A percentile compares a stretch with the other conserved stretches of the same genome.
These are phyloP conservation scores for Cuculus canorus DNA, from an alignment of 2,797 vertebrate species.

Conservation along the genomic window DNA sequence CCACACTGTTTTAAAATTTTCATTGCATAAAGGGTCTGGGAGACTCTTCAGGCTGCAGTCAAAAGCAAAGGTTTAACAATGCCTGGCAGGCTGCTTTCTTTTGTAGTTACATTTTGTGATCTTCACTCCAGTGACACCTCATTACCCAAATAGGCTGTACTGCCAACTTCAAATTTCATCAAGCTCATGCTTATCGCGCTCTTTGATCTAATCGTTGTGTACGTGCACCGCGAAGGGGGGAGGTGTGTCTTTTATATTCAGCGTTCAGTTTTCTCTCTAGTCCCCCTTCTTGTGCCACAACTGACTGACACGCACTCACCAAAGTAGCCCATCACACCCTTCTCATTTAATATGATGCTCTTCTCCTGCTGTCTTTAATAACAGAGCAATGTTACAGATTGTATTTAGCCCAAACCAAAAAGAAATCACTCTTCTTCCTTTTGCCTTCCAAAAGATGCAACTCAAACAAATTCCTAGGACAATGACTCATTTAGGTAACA, in stretches of 20 bases:
- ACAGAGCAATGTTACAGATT: neutral
- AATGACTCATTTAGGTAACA: neutral
- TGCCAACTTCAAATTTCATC: constrained; percentile 12
- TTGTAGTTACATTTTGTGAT: constrained; percentile 37
- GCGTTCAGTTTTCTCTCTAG: neutral
- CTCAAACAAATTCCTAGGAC: neutral
- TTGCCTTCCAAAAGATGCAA: neutral
- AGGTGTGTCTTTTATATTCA: neutral
- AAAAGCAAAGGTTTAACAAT: constrained; percentile 32
- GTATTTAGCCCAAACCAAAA: neutral
- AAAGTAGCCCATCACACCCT: neutral
- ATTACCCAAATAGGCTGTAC: constrained; percentile 23
- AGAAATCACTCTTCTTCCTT: neutral
- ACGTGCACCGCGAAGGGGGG: neutral
- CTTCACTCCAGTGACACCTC: constrained; percentile 7
- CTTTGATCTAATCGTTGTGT: constrained; percentile 25
- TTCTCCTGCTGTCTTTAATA: neutral
- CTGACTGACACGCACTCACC: neutral
- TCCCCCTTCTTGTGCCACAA: neutral
- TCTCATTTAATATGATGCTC: neutral
- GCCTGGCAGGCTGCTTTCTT: constrained; percentile 49
- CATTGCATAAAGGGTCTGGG: neutral
- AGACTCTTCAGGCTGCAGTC: neutral
- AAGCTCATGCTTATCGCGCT: neutral
- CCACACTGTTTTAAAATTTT: constrained; percentile 29